A percentile compares a stretch with the other conserved stretches of the same genome.
phyloP scores from a whole-genome alignment of 2,888 invertebrate genomes.

The Andrena minutula region DNA sequence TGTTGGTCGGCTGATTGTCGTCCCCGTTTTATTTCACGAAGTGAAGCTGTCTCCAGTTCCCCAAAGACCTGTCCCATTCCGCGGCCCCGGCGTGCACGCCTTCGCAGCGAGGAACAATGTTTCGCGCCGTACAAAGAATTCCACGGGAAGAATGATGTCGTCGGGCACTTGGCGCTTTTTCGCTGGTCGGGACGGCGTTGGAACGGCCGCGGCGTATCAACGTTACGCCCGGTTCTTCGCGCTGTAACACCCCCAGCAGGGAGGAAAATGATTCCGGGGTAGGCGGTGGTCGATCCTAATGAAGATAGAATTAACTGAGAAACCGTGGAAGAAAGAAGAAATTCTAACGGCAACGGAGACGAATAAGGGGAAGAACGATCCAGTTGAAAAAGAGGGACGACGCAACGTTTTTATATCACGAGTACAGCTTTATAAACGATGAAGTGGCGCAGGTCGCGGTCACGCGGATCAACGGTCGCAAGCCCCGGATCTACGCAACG shows the following conservation, averaged over 20 bases:
- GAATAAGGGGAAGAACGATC: constrained; percentile 23
- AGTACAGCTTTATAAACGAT: constrained; percentile 18
- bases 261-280: constrained; percentile 18
- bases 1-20: constrained; percentile 35
- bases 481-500: constrained; percentile 2
- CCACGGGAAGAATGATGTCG: constrained; percentile 35
- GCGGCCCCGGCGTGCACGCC: not conserved
- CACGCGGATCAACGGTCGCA: constrained; percentile 10
- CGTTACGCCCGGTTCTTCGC: not conserved
- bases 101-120: constrained; percentile 34
- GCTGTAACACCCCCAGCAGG: not conserved
- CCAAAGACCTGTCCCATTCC: constrained; percentile 18
- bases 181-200: constrained; percentile 4
- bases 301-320: constrained; percentile 36
- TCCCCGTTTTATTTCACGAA: constrained; percentile 18
- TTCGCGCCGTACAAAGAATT: constrained; percentile 33
- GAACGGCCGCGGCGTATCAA: constrained; percentile 9
- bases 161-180: constrained; percentile 22
- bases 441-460: not conserved
- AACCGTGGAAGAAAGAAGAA: not conserved
- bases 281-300: not conserved
- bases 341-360: not conserved
- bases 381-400: not conserved
- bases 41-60: constrained; percentile 27
- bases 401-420: constrained; percentile 47